A percentile compares a stretch with the other conserved stretches of the same genome.
Evolutionary conservation across 2,113 vertebrate genomes (phyloP).

Genomic region (Scomber colias): DNA sequence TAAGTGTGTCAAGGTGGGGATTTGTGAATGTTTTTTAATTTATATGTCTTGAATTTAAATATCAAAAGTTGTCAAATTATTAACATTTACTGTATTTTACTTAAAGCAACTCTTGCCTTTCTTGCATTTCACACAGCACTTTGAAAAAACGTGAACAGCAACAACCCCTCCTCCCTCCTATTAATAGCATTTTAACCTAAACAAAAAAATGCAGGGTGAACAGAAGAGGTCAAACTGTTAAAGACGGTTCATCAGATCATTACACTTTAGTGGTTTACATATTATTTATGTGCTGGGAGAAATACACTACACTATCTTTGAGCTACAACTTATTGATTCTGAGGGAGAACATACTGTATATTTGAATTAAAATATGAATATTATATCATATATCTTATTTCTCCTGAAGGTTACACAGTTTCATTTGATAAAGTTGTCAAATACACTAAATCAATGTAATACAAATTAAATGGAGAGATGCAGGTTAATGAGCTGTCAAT

Average conservation of each 20-base stretch:
- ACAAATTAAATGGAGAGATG: not conserved
- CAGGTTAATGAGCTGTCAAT: not conserved
- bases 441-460: not conserved
- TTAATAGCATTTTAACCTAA: too few species aligned
- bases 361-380: not conserved
- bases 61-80: too few species aligned
- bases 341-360: not conserved
- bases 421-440: slow-evolving; percentile 2
- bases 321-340: slow-evolving; percentile 13
- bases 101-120: too few species aligned
- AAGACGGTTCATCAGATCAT: slow-evolving; percentile 7
- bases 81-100: not conserved
- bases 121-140: too few species aligned
- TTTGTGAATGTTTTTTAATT: not conserved
- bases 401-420: not conserved
- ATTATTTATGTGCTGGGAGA: slow-evolving; percentile 25
- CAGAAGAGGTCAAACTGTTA: slow-evolving; percentile 15
- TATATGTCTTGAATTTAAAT: not conserved
- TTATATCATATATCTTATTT: not conserved
- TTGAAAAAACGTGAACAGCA: too few species aligned
- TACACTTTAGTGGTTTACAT: not conserved
- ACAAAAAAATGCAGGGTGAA: not conserved
- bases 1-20: not conserved
- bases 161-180: too few species aligned
- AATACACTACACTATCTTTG: slow-evolving; percentile 17